These are phyloP conservation scores for rat (Rattus norvegicus) DNA, from an alignment of 2,113 vertebrate species.

Conservation along the genomic window DNA sequence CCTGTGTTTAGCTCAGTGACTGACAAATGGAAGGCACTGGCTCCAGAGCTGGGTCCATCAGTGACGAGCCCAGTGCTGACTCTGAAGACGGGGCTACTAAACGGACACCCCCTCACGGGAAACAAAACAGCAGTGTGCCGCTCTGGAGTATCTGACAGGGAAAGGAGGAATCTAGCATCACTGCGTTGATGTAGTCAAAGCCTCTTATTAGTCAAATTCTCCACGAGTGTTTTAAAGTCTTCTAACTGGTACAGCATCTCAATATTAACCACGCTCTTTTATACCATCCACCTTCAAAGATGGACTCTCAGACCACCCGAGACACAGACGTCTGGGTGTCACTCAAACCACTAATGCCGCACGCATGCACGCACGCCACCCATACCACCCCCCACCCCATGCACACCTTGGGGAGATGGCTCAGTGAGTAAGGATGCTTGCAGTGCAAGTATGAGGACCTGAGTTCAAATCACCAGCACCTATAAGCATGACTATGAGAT, in stretches of 20 bases:
- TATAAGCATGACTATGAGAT: background rate
- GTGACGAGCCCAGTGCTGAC: background rate
- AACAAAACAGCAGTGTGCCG: background rate
- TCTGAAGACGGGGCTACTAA: background rate
- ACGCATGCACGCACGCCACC: background rate
- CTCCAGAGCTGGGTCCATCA: background rate
- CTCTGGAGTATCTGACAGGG: background rate
- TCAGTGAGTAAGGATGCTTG: background rate
- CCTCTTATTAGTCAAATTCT: background rate
- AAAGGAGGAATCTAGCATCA: background rate
- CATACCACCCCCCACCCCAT: no score
- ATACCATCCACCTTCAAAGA: background rate
- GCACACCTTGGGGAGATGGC: background rate
- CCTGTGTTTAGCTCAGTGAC: background rate
- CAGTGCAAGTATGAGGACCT: background rate
- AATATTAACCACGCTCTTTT: slow-evolving; percentile 42
- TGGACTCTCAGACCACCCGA: background rate
- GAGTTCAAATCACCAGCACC: background rate
- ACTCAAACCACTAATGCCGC: background rate
- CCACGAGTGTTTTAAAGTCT: background rate
- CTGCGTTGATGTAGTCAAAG: background rate
- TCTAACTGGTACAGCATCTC: slow-evolving; percentile 5
- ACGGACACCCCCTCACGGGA: background rate
- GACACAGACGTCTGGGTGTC: slow-evolving; percentile 29
- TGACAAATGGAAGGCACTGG: background rate